Conservation (phyloP, 2,797 vertebrate species). For the Myripristis murdjan region DNA sequence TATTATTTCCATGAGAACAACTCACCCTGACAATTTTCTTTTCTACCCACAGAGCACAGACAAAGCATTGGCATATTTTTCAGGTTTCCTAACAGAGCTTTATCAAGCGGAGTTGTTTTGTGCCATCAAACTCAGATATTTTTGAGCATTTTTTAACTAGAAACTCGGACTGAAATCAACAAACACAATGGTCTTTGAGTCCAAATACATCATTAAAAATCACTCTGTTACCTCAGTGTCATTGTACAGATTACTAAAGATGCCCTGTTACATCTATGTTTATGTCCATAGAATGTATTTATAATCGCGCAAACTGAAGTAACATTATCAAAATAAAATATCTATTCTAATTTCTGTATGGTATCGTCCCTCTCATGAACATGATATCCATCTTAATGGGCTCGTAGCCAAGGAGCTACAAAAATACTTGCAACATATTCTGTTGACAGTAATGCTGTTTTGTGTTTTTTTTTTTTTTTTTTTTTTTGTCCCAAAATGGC, state of each 20-base stretch:
- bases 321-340: conserved; percentile 75
- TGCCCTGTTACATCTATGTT: conserved; percentile 75
- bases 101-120: conserved; percentile 47
- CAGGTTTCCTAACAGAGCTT: conserved; percentile 57
- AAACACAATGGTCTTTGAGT: conserved; percentile 57
- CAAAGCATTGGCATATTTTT: conserved; percentile 67
- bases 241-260: conserved; percentile 75
- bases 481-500: conserved; percentile 12
- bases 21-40: conserved; percentile 41
- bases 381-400: conserved; percentile 39
- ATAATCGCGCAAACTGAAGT: conserved; percentile 70
- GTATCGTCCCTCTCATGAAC: conserved; percentile 73
- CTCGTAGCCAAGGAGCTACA: conserved; percentile 21
- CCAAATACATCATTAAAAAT: conserved; percentile 60
- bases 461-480: conserved; percentile 58
- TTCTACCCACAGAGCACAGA: conserved; percentile 39
- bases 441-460: conserved; percentile 63
- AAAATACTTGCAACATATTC: neutral
- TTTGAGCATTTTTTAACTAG: conserved; percentile 63
- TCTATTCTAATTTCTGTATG: conserved; percentile 74
- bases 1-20: conserved; percentile 62
- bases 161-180: conserved; percentile 53
- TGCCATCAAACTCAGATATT: conserved; percentile 55
- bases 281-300: conserved; percentile 81
- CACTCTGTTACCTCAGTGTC: conserved; percentile 66